Conservation (phyloP, 2,113 vertebrate species). For the Podocnemis expansa region DNA sequence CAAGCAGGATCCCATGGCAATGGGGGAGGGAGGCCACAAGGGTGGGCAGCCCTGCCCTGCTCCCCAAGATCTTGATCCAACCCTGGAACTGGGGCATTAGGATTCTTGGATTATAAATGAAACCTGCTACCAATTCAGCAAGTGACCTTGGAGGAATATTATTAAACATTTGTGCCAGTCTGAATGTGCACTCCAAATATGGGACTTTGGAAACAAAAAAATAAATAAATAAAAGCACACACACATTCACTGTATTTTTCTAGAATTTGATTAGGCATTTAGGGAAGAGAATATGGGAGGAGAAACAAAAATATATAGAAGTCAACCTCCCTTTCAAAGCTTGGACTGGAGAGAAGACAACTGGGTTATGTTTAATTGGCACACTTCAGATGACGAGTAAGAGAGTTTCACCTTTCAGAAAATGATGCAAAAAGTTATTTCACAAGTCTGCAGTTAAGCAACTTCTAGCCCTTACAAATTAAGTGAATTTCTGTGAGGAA, state of each 20-base stretch:
- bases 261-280: background rate
- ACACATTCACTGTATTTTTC: background rate
- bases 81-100: background rate
- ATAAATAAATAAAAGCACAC: no score
- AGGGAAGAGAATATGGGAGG: slow-evolving; percentile 7
- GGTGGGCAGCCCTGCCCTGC: no score
- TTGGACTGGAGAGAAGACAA: background rate
- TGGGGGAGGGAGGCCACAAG: no score
- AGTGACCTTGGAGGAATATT: background rate
- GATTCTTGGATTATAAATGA: background rate
- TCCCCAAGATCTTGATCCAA: background rate
- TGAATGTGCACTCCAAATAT: background rate
- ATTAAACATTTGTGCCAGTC: background rate
- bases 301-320: background rate
- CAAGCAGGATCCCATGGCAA: no score
- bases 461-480: slow-evolving; percentile 12
- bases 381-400: background rate
- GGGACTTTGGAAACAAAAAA: background rate
- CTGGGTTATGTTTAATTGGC: rapidly evolving
- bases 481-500: background rate
- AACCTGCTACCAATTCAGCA: background rate
- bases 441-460: background rate
- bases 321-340: background rate
- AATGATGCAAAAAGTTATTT: background rate
- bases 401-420: background rate